Conservation (phyloP, 2,888 invertebrate genomes). For the Drosophila villosipedis region DNA sequence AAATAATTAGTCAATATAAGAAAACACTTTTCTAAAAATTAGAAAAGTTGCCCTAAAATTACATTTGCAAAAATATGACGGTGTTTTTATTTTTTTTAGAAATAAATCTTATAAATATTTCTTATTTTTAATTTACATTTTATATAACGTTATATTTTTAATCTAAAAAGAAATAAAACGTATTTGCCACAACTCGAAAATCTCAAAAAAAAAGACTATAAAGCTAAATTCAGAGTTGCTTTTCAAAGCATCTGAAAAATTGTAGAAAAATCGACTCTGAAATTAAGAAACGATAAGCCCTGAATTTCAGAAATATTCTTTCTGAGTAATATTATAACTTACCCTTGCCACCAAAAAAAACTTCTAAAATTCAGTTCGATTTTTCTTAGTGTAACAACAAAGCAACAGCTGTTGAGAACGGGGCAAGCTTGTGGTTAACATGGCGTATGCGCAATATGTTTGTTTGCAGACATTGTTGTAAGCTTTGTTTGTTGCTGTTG, state of each 20-base stretch:
- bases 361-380: background rate
- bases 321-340: background rate
- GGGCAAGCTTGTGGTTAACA: conserved; percentile 79
- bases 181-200: background rate
- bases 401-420: conserved; percentile 78
- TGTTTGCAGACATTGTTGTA: conserved; percentile 58
- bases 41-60: background rate
- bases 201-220: background rate
- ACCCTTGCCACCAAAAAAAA: background rate
- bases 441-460: conserved; percentile 81
- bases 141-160: background rate
- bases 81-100: background rate
- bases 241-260: background rate
- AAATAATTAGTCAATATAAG: too few species aligned
- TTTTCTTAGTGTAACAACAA: conserved; percentile 12
- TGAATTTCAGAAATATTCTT: background rate
- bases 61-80: background rate
- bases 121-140: background rate
- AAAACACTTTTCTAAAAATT: background rate
- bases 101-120: background rate
- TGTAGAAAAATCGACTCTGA: background rate
- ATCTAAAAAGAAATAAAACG: background rate
- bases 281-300: background rate
- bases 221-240: background rate
- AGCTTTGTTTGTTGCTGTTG: conserved; percentile 36